Base-by-base conservation (phyloP, 1,140 invertebrate species). In the Caerostris extrusa region DNA sequence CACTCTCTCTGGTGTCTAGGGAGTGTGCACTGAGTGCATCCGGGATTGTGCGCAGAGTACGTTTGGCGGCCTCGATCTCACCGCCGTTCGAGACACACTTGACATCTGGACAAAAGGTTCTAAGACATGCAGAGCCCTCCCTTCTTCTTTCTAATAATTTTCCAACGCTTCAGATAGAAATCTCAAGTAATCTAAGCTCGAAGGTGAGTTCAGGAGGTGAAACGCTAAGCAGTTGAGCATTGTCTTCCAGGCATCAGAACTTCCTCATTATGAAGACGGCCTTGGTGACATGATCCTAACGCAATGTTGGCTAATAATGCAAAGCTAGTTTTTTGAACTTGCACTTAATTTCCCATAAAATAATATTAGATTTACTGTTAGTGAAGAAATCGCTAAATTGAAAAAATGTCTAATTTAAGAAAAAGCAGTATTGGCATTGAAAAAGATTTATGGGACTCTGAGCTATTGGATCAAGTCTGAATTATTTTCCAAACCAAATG, bases 41-140 rank as follows among this genome's bases (percentile, higher is more conserved):
- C 12, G 82, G 90, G 90, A 92, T 92, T 92, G 90, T 92, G 90
- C 90, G 90, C 89, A 90, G 57, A 90, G 56, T 90, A 50, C n/a
- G n/a, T 71, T 71, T 92, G 90, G 57, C 58, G 53, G 58, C 53
- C 61, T 57, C 77, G 50, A 56, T 58, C 34, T 10, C 71, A 81
- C 34, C 17, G 61, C 61, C n/a, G 19, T 10, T 64, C 8, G 61
- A 64, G 53, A 64, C 86, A 50, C 58, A 19, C 86, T 61, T 53
- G 60, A 88, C 86, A 14, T 57, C 86, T 57, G 71, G n/a, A 83
- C 55, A 87, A 87, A 12, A 64, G 85, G 85, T 87, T n/a, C 55
- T 55, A 57, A 57, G 71, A 77, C 53, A 58, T 58, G 53, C 55
- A 56, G 55, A n/a, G 14, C n/a, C 56, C 55, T 17, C 17, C 82